Percentiles rank a stretch among this genome's conserved stretches.
Conservation (phyloP, 2,888 invertebrate species). For the Hedya salicella region DNA sequence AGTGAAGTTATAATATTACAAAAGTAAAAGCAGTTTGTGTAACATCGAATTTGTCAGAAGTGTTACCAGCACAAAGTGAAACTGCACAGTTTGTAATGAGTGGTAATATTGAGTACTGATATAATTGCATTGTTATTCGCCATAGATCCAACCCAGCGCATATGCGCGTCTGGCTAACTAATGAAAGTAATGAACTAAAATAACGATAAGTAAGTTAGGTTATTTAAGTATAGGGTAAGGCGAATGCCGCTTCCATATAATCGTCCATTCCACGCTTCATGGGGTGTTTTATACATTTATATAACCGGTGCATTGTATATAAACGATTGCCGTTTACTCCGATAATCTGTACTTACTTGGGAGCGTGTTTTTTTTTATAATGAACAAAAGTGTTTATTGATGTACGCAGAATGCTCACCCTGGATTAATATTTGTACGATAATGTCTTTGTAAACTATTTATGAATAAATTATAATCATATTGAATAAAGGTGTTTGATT, state of each 20-base stretch:
- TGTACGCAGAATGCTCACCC: conserved; percentile 63
- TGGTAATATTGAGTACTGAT: not conserved
- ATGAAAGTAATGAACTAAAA: conserved; percentile 51
- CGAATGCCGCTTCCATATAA: conserved; percentile 61
- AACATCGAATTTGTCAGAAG: not conserved
- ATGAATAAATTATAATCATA: conserved; percentile 85
- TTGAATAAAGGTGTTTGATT: conserved; percentile 75
- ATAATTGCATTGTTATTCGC: not conserved
- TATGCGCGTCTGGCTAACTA: conserved; percentile 61
- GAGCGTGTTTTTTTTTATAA: conserved; percentile 55
- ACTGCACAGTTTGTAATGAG: conserved; percentile 6
- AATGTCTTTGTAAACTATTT: conserved; percentile 84
- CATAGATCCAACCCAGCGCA: conserved; percentile 25
- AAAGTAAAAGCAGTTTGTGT: not conserved
- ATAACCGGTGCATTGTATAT: conserved; percentile 65
- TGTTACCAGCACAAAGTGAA: conserved; percentile 9
- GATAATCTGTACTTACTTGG: conserved; percentile 58
- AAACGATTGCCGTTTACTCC: conserved; percentile 56
- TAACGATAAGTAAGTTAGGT: conserved; percentile 69
- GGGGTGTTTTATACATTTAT: conserved; percentile 48
- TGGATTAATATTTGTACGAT: conserved; percentile 79
- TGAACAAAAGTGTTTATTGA: conserved; percentile 63
- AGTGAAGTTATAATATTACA: not conserved
- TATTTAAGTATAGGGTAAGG: conserved; percentile 71
- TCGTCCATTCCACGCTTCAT: conserved; percentile 71